phyloP scores from a whole-genome alignment of 2,113 vertebrate genomes.

The Egretta garzetta region DNA sequence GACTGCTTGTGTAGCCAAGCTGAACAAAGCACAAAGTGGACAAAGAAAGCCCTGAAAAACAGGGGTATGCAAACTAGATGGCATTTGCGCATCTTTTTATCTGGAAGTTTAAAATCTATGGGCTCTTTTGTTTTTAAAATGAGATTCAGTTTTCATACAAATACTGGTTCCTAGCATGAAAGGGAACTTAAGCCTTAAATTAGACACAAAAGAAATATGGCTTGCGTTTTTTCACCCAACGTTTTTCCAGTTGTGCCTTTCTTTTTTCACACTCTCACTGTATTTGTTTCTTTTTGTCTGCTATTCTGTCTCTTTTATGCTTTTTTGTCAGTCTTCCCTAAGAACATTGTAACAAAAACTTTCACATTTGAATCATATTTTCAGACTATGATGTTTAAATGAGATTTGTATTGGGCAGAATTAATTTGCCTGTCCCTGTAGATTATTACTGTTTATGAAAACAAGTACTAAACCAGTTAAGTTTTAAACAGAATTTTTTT shows the following conservation, averaged over 20 bases:
- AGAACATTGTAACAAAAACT: background rate
- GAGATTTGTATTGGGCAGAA: background rate
- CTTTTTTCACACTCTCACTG: background rate
- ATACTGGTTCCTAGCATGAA: background rate
- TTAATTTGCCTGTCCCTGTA: background rate
- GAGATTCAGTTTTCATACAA: background rate
- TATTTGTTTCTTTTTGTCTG: background rate
- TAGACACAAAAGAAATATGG: background rate
- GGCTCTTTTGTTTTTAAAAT: background rate
- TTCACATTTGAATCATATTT: background rate
- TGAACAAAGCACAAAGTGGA: background rate
- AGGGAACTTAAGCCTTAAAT: background rate
- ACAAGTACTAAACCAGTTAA: background rate
- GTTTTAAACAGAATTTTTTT: background rate
- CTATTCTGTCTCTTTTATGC: background rate
- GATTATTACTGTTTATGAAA: background rate
- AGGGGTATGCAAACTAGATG: background rate
- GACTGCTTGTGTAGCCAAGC: background rate
- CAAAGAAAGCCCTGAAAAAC: background rate
- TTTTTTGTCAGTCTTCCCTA: background rate
- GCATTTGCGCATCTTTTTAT: background rate
- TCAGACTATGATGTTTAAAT: background rate
- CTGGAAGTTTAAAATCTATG: background rate
- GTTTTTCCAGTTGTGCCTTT: background rate
- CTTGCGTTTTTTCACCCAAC: background rate